Conservation (phyloP, 2,888 invertebrate genomes). For the Steinernema hermaphroditum region DNA sequence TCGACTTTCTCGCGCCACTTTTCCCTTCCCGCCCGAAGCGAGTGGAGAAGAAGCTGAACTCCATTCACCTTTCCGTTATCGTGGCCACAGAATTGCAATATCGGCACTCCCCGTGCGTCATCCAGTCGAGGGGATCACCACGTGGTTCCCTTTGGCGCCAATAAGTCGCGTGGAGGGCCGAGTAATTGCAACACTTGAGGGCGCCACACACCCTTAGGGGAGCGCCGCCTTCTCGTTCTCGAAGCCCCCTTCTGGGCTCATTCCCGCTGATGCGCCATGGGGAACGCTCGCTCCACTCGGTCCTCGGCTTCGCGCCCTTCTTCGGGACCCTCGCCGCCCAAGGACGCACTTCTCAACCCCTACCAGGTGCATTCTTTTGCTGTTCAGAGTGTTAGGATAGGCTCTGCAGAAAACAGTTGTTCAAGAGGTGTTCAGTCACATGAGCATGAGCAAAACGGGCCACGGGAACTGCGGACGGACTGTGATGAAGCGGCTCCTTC, state of each 20-base stretch:
- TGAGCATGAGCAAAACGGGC: slow-evolving; percentile 42
- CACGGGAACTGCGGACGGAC: slow-evolving; percentile 47
- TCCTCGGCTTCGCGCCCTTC: neutral
- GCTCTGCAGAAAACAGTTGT: slow-evolving; percentile 42
- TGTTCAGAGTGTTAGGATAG: slow-evolving; percentile 8
- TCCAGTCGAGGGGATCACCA: slow-evolving; percentile 1
- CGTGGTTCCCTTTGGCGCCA: neutral
- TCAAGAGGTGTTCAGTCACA: slow-evolving; percentile 45
- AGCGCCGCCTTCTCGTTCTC: neutral
- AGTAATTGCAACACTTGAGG: slow-evolving; percentile 16
- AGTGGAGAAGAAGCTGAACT: too few species aligned
- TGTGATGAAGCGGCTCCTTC: slow-evolving; percentile 36
- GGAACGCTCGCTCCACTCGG: slow-evolving; percentile 16
- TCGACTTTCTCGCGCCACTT: neutral
- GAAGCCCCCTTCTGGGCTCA: too few species aligned
- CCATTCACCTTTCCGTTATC: too few species aligned
- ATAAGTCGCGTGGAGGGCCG: neutral
- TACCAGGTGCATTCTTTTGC: slow-evolving; percentile 38
- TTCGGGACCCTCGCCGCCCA: neutral
- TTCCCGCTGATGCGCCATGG: slow-evolving; percentile 2
- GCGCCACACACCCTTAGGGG: slow-evolving; percentile 2
- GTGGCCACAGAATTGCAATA: too few species aligned
- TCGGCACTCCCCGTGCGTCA: neutral
- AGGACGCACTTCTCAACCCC: slow-evolving; percentile 36
- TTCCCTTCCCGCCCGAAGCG: too few species aligned